Conservation (phyloP, 2,888 invertebrate genomes). For the Brachyopa scutellaris region DNA sequence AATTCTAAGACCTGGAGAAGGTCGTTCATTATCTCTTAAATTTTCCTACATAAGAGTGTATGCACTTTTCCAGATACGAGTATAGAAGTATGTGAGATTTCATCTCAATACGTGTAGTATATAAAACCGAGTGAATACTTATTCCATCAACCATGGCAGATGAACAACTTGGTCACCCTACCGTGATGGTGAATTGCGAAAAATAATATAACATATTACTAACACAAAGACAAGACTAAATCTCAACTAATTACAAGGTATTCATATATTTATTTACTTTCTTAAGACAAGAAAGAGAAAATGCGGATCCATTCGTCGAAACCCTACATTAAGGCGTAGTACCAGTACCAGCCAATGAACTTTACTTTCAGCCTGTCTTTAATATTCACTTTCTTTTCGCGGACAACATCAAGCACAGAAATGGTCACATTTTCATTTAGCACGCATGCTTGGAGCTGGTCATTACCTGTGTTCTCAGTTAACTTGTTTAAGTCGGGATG, state of each 20-base stretch:
- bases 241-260: conserved; percentile 58
- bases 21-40: not conserved
- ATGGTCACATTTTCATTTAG: conserved; percentile 28
- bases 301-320: conserved; percentile 51
- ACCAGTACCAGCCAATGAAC: conserved; percentile 51
- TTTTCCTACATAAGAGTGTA: not conserved
- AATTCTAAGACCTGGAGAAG: no score
- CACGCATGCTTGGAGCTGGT: conserved; percentile 24
- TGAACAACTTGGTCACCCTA: conserved; percentile 62
- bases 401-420: conserved; percentile 18
- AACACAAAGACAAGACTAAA: conserved; percentile 30
- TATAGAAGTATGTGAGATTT: no score
- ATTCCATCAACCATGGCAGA: conserved; percentile 64
- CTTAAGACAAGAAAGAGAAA: conserved; percentile 54
- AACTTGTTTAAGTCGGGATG: conserved; percentile 12
- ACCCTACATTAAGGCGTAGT: conserved; percentile 43
- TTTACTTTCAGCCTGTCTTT: conserved; percentile 40
- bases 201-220: conserved; percentile 39
- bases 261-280: conserved; percentile 22
- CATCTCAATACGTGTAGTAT: not conserved
- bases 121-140: conserved; percentile 38
- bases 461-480: conserved; percentile 28
- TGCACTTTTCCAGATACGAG: no score
- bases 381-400: conserved; percentile 61
- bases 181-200: conserved; percentile 65